Evolutionary conservation across 2,113 vertebrate genomes (phyloP).

Genomic region (Cnemophilus loriae): DNA sequence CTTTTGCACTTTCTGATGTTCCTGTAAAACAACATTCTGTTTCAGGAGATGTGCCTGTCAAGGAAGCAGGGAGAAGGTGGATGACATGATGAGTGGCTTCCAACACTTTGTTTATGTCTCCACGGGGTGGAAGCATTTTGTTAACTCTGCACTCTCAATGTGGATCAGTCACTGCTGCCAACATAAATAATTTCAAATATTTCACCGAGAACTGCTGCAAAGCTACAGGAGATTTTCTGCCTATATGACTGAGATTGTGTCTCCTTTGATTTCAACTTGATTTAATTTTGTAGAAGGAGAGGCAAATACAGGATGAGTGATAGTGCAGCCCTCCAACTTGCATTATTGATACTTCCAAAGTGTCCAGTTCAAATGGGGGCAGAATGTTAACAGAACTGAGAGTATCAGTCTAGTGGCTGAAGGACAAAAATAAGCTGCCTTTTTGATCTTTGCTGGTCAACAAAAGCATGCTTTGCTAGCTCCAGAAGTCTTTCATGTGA

Average conservation of each 20-base stretch:
- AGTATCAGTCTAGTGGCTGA: constrained; percentile 46
- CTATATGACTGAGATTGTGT: background rate
- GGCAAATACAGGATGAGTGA: constrained; percentile 33
- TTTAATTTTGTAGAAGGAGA: constrained; percentile 54
- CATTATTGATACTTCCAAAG: constrained; percentile 66
- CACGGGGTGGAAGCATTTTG: constrained; percentile 36
- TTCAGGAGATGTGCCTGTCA: constrained; percentile 34
- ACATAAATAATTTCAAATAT: constrained; percentile 60
- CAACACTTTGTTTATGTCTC: constrained; percentile 52
- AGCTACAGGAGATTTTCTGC: constrained; percentile 28
- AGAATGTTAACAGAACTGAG: constrained; percentile 61
- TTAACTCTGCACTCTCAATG: constrained; percentile 35
- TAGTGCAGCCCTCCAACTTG: constrained; percentile 53
- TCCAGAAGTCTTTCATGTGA: constrained; percentile 56
- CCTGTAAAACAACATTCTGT: constrained; percentile 40
- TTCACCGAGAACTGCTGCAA: constrained; percentile 47
- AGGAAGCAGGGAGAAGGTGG: background rate
- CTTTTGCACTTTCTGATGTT: constrained; percentile 46
- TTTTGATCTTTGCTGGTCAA: constrained; percentile 66
- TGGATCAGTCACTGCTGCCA: constrained; percentile 42
- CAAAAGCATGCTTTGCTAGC: constrained; percentile 56
- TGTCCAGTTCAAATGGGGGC: constrained; percentile 56
- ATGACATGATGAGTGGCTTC: constrained; percentile 33
- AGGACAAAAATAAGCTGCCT: constrained; percentile 60
- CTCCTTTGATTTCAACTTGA: constrained; percentile 52